A percentile compares a stretch with the other conserved stretches of the same genome.
These are phyloP conservation scores for Cecropterus lyciades DNA, from an alignment of 1,140 invertebrate species.

Conservation along the genomic window DNA sequence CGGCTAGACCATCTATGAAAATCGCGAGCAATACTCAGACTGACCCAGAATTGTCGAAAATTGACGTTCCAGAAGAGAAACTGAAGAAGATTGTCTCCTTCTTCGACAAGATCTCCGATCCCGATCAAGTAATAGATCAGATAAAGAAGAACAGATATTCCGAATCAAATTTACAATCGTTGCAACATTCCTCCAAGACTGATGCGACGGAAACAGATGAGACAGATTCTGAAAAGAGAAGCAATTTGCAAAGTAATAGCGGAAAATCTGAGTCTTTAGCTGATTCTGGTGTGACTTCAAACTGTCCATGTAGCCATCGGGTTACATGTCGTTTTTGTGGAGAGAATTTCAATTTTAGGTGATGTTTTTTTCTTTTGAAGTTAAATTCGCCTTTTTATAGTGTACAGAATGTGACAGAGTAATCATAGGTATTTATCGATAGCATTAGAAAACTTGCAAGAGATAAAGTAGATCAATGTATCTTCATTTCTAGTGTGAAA, in stretches of 20 bases:
- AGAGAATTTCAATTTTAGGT: conserved; percentile 62
- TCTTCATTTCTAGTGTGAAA: too few species aligned
- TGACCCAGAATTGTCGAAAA: conserved; percentile 54
- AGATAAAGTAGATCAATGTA: too few species aligned
- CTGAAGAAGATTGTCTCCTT: conserved; percentile 74
- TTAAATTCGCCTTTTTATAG: too few species aligned
- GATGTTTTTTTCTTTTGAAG: not conserved
- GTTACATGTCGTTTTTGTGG: conserved; percentile 61
- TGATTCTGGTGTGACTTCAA: conserved; percentile 48
- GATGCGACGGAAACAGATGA: conserved; percentile 5
- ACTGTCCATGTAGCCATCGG: conserved; percentile 20
- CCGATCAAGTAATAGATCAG: conserved; percentile 55
- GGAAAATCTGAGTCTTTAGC: conserved; percentile 37
- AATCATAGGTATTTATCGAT: too few species aligned
- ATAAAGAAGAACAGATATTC: conserved; percentile 57
- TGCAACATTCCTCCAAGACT: conserved; percentile 38
- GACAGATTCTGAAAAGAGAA: conserved; percentile 45
- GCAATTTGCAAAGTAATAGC: conserved; percentile 39
- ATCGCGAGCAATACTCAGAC: conserved; percentile 65
- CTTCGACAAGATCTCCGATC: conserved; percentile 67
- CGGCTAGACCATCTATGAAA: conserved; percentile 39
- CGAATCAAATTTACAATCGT: conserved; percentile 44
- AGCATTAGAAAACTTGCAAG: too few species aligned
- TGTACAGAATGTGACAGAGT: too few species aligned
- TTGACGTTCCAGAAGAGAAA: conserved; percentile 57